Base-by-base conservation (phyloP, 2,888 invertebrate genomes). In the Adelognathus sp. region DNA sequence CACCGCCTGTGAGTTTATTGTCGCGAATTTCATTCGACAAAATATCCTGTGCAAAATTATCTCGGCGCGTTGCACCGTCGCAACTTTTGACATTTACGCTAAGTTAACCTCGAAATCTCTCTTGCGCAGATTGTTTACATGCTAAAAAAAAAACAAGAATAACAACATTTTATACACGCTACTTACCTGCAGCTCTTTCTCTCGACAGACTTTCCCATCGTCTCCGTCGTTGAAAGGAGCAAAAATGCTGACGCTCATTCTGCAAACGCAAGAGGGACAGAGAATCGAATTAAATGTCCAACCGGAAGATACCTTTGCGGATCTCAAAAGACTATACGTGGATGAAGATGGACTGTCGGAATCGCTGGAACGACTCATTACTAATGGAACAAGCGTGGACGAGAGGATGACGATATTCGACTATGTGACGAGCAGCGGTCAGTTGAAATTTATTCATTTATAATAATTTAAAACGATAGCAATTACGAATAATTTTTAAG, bases 261-360 rank as follows among this genome's bases (percentile, higher is more conserved):
- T 82, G 39, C 73, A 79, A 70, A 82, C 80, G 39, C 78, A 74
- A 14, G 78, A 82, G 52, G 80, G 82, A 60, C 76, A 79, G 44
- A 76, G 76, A 33, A 78, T 82, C 24, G 82, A 81, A 74, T 67
- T 82, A n/a, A 76, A 70, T 7, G 69, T 80, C 14, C 73, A 71
- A 18, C 73, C 82, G 3, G 82, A 82, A 21, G 82, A 82, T 52
- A 80, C 82, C 6, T 80, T 81, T 18, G 71, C 60, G 18, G 80
- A 82, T 76, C 71, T 82, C n/a, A 75, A 79, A 18, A 74, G 44
- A n/a, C 82, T 71, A 9, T 82, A 74, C 16, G 61, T 64, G 4
- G 54, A 67, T 29, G 60, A 72, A 7, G 80, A 82, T 33, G 76
- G 66, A 27, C 50, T 71, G 31, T 71, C 79, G 7, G 71, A 80